phyloP scores from a whole-genome alignment of 2,113 vertebrate genomes.

The Elephantulus edwardii region DNA sequence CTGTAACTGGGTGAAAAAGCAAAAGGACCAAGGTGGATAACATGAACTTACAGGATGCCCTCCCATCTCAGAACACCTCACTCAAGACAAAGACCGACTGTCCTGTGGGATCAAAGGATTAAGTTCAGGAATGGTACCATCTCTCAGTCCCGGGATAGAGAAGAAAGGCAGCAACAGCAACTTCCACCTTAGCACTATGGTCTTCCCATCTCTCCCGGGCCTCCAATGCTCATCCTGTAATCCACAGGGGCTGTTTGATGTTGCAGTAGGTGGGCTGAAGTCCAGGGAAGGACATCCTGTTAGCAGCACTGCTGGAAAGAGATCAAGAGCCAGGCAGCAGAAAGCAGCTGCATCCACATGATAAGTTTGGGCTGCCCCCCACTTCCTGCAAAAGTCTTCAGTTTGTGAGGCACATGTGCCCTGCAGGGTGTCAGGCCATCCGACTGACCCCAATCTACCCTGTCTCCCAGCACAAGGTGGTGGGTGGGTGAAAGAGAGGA shows the following conservation, averaged over 20 bases:
- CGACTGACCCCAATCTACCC: too few relatives aligned
- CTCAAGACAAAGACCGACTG: neutral
- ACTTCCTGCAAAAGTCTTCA: neutral
- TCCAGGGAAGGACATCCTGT: slow-evolving; percentile 50
- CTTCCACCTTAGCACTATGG: neutral
- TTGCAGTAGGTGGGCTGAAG: neutral
- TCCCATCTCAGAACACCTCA: neutral
- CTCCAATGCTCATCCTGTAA: neutral
- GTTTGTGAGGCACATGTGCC: neutral
- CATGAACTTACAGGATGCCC: neutral
- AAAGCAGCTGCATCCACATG: neutral
- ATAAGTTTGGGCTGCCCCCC: neutral
- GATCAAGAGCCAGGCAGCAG: slow-evolving; percentile 2
- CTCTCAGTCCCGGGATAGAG: neutral
- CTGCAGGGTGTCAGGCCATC: too few relatives aligned
- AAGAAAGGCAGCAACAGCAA: neutral
- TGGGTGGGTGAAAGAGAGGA: too few relatives aligned
- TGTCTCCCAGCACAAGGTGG: too few relatives aligned
- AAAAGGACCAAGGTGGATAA: neutral
- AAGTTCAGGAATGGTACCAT: neutral
- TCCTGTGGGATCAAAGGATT: neutral
- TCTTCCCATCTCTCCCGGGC: neutral
- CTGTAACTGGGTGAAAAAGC: neutral
- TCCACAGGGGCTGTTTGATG: neutral
- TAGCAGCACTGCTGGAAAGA: slow-evolving; percentile 9